Evolutionary conservation across 2,797 vertebrate species (phyloP).

Genomic region (Paedocypris micromegethes): DNA sequence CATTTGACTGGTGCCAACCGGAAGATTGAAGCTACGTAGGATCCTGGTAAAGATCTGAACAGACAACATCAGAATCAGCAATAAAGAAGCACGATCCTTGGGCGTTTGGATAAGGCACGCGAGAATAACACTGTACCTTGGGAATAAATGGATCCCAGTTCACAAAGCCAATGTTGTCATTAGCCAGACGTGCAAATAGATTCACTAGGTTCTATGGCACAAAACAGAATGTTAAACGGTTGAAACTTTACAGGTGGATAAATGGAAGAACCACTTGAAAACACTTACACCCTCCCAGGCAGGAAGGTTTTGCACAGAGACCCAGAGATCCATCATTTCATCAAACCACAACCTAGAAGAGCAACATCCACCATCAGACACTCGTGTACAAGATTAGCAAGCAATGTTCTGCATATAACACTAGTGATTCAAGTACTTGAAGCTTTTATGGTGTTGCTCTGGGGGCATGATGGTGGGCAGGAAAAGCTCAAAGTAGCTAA

Average conservation of each 20-base stretch:
- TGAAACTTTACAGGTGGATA: background rate
- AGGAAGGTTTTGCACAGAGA: slow-evolving; percentile 93
- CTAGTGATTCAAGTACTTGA: slow-evolving; percentile 72
- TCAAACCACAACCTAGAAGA: slow-evolving; percentile 90
- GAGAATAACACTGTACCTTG: slow-evolving; percentile 68
- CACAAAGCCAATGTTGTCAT: slow-evolving; percentile 94
- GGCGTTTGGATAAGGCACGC: background rate
- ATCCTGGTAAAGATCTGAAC: slow-evolving; percentile 93
- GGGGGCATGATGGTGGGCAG: slow-evolving; percentile 92
- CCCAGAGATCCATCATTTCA: slow-evolving; percentile 91
- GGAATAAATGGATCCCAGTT: slow-evolving; percentile 93
- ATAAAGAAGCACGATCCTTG: background rate
- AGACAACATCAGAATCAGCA: background rate
- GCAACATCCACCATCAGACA: background rate
- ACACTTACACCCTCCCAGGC: slow-evolving; percentile 95
- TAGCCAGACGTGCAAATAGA: slow-evolving; percentile 91
- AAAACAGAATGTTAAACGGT: slow-evolving; percentile 34
- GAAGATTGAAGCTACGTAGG: slow-evolving; percentile 92
- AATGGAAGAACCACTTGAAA: background rate
- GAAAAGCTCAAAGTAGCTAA: slow-evolving; percentile 94
- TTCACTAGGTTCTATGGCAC: slow-evolving; percentile 85
- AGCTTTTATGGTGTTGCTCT: slow-evolving; percentile 85
- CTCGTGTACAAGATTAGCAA: background rate
- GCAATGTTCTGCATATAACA: background rate
- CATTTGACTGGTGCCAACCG: slow-evolving; percentile 91